Evolutionary conservation across 2,797 vertebrate genomes (phyloP), one percentile per base, ranked within the genome.

Genomic region (Galago senegalensis): DNA sequence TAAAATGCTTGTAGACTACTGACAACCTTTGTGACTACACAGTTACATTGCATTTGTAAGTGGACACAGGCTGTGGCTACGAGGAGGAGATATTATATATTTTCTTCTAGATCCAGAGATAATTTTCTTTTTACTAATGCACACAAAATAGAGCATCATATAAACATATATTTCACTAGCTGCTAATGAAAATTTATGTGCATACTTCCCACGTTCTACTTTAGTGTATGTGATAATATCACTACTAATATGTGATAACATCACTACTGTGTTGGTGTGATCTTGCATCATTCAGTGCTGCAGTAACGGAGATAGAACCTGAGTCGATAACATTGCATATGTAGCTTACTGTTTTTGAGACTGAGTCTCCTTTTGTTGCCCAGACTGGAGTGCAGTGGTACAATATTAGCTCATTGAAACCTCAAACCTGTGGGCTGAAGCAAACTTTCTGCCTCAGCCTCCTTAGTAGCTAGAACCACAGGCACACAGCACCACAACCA

Each of bases 131-230:
- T 31, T 83, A 60, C 86, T 91, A 69, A 72, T 88, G n/a, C 49
- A 49, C 63, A 60, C 25, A 63, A 49, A 73, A 10, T 85, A 69
- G 43, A 94, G 31, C 16, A 67, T 23, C 56, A 82, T 37, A 61
- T 82, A 92, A 80, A 6, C 67, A 88, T 27, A 92, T 23, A 67
- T 96, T 91, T 94, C 79, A 89, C 93, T 95, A 96, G 16, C 17
- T 90, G 58, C 8, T 96, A 95, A 87, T 96, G 63, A 96, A 67
- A 83, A 93, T 86, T 91, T 91, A 89, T 93, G 70, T 87, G 27
- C 31, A 67, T 14, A 89, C 37, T 11, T 96, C 63, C 70, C 43
- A 86, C 63, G 65, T 76, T 40, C 75, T 53, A 70, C 25, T 80
- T 94, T 75, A 87, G 67, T 91, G 56, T 49, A 58, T 92, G 46